Evolutionary conservation across 2,113 vertebrate genomes (phyloP).

Genomic region (Lota lota): DNA sequence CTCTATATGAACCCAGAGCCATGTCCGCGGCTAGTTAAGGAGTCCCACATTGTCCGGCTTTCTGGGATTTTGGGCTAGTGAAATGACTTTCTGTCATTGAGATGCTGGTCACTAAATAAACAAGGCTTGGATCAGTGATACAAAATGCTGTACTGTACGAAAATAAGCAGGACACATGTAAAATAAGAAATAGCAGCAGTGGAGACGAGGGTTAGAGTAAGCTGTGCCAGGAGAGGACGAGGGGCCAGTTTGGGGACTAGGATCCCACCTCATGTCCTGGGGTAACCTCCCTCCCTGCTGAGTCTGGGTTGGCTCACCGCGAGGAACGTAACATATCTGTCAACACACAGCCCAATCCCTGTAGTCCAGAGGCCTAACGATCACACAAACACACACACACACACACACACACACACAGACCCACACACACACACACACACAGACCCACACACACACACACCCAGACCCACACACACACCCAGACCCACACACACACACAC

Average conservation of each 20-base stretch:
- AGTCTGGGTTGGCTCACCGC: slow-evolving; percentile 14
- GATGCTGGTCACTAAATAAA: no score
- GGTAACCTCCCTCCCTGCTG: slow-evolving; percentile 32
- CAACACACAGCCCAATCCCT: slow-evolving; percentile 26
- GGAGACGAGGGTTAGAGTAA: no score
- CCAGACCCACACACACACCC: neutral
- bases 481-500: slow-evolving; percentile 1
- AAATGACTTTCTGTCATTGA: no score
- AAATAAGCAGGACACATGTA: no score
- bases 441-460: neutral
- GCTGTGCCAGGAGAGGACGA: slow-evolving; percentile 27
- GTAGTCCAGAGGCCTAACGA: slow-evolving; percentile 3
- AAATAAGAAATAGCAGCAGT: no score
- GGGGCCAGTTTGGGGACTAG: slow-evolving; percentile 18
- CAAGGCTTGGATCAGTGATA: no score
- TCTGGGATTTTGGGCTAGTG: no score
- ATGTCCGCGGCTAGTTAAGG: no score
- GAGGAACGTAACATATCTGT: neutral
- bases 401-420: slow-evolving; percentile 1
- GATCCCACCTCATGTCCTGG: slow-evolving; percentile 42
- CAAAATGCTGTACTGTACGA: no score
- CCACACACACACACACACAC: neutral
- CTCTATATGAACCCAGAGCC: no score
- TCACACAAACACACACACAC: neutral
- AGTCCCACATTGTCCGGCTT: no score